A percentile compares a stretch with the other conserved stretches of the same genome.
Evolutionary conservation across 2,888 invertebrate species (phyloP).

Genomic region (Tortricodes alternella): DNA sequence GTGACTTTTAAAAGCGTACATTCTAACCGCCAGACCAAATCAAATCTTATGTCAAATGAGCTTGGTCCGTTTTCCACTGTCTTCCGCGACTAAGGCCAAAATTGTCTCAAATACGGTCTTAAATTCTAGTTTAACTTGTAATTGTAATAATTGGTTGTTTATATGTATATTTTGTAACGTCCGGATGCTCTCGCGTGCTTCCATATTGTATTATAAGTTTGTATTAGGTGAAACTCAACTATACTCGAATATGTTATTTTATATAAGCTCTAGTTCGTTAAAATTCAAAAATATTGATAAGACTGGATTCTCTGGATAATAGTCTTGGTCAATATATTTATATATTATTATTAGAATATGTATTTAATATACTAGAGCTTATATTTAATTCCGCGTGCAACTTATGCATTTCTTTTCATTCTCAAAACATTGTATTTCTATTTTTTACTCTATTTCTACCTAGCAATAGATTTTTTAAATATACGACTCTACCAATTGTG

Average conservation of each 20-base stretch:
- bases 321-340: too few species aligned
- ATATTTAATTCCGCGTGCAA: not conserved
- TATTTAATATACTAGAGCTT: not conserved
- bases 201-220: not conserved
- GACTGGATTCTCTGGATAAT: too few species aligned
- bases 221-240: not conserved
- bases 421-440: not conserved
- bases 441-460: not conserved
- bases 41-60: not conserved
- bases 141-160: conserved; percentile 15
- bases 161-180: conserved; percentile 23
- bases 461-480: not conserved
- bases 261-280: not conserved
- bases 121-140: not conserved
- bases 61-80: not conserved
- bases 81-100: not conserved
- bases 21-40: not conserved
- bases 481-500: not conserved
- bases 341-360: not conserved
- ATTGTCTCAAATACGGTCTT: not conserved
- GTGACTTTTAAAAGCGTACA: too few species aligned
- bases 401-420: not conserved
- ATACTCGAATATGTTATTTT: conserved; percentile 14
- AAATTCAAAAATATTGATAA: too few species aligned
- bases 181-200: not conserved